These are phyloP conservation scores for Dendronephthya gigantea DNA, from an alignment of 64 coral and sea anemone genomes.

Conservation along the genomic window DNA sequence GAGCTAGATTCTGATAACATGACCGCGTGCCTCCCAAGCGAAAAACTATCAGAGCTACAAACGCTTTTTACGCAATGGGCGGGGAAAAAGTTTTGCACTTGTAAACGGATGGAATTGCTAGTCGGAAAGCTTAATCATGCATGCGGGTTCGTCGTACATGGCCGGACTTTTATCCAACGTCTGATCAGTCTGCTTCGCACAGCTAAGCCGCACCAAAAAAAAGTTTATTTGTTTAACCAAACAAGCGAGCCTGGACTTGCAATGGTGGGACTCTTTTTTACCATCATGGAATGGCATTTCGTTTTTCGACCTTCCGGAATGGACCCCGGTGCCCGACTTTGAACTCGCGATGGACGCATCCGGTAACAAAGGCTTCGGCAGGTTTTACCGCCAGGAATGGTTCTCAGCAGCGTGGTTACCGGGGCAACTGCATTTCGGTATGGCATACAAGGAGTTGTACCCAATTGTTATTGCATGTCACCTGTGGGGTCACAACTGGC, in stretches of 20 bases:
- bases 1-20: slow-evolving; percentile 28
- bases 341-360: not conserved
- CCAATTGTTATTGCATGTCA: not conserved
- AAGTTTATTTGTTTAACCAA: not conserved
- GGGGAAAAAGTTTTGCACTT: not conserved
- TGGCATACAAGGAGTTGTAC: slow-evolving; percentile 24
- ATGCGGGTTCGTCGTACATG: not conserved
- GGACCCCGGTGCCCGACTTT: not conserved
- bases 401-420: slow-evolving; percentile 8
- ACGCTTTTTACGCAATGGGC: slow-evolving; percentile 19
- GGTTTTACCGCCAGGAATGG: not conserved
- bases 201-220: not conserved
- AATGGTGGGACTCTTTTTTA: slow-evolving; percentile 24
- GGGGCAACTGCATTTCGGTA: not conserved
- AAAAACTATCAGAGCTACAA: slow-evolving; percentile 17
- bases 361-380: slow-evolving; percentile 20
- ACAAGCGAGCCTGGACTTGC: not conserved
- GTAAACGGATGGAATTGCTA: slow-evolving; percentile 7
- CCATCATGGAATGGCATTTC: not conserved
- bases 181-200: not conserved
- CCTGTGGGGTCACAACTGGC: not conserved
- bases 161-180: not conserved
- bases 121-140: slow-evolving; percentile 29
- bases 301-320: not conserved
- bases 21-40: not conserved